Evolutionary conservation across 2,888 invertebrate species (phyloP).

Genomic region (Brenthis daphne): DNA sequence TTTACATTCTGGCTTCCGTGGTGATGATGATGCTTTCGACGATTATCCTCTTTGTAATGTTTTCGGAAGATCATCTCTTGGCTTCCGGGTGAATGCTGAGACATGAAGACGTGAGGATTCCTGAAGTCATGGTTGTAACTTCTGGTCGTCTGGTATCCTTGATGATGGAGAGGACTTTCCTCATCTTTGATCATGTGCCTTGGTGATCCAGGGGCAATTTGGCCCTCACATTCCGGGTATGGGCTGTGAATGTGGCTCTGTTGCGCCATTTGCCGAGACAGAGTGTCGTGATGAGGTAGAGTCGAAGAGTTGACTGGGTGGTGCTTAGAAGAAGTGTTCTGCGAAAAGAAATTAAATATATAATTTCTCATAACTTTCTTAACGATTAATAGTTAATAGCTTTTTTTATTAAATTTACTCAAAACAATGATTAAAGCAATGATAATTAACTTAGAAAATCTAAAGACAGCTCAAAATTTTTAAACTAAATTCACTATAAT

Average conservation of each 20-base stretch:
- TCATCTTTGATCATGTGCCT: slow-evolving; percentile 73
- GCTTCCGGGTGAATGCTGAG: slow-evolving; percentile 75
- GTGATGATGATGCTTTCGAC: slow-evolving; percentile 76
- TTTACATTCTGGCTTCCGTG: slow-evolving; percentile 83
- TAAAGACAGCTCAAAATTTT: slow-evolving; percentile 45
- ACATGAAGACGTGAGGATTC: slow-evolving; percentile 76
- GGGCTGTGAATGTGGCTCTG: slow-evolving; percentile 81
- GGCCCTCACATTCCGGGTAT: slow-evolving; percentile 77
- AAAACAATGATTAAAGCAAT: slow-evolving; percentile 19
- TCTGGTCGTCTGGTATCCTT: slow-evolving; percentile 72
- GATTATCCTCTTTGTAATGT: slow-evolving; percentile 73
- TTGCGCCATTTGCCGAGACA: slow-evolving; percentile 70
- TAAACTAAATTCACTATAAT: slow-evolving; percentile 22
- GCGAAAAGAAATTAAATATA: slow-evolving; percentile 51
- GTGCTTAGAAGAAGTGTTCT: slow-evolving; percentile 94
- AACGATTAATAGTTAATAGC: neutral
- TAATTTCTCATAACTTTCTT: neutral
- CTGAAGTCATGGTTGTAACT: slow-evolving; percentile 77
- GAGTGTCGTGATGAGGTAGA: slow-evolving; percentile 85
- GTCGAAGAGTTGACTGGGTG: slow-evolving; percentile 85
- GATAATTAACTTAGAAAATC: slow-evolving; percentile 15
- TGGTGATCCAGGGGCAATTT: slow-evolving; percentile 74
- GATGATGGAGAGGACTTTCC: slow-evolving; percentile 71
- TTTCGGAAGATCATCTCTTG: slow-evolving; percentile 75
- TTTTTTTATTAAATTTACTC: slow-evolving; percentile 1